These are phyloP conservation scores for Poecile montanus DNA, from an alignment of 2,797 vertebrate species.

Conservation along the genomic window DNA sequence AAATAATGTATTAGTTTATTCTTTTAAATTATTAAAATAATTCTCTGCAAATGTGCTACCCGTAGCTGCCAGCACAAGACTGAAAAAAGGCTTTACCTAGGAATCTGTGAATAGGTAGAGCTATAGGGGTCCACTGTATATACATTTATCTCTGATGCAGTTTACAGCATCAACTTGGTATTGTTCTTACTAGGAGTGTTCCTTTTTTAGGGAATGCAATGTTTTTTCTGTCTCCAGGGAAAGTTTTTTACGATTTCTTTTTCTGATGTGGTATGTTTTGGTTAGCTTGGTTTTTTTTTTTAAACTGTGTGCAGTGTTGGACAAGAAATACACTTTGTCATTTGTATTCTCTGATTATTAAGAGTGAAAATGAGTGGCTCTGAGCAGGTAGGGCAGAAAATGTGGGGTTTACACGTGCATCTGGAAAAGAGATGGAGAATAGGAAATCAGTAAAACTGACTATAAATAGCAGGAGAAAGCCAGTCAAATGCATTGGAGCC, in stretches of 20 bases:
- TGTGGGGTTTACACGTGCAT: neutral
- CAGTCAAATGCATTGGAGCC: neutral
- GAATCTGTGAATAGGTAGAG: neutral
- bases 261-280: neutral
- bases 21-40: slow-evolving; percentile 4
- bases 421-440: neutral
- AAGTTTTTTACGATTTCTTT: neutral
- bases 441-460: neutral
- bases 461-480: neutral
- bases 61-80: neutral
- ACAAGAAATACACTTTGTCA: neutral
- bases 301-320: neutral
- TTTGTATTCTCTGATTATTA: neutral
- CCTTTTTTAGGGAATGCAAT: neutral
- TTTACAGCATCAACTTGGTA: neutral
- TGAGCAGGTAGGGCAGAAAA: neutral
- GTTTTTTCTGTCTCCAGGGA: neutral
- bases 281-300: neutral
- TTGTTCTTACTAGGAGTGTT: neutral
- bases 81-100: neutral
- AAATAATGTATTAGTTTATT: neutral
- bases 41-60: neutral
- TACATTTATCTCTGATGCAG: neutral
- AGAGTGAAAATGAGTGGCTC: neutral
- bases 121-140: neutral